These are phyloP conservation scores for Progne subis DNA, from an alignment of 2,113 vertebrate species.

Conservation along the genomic window DNA sequence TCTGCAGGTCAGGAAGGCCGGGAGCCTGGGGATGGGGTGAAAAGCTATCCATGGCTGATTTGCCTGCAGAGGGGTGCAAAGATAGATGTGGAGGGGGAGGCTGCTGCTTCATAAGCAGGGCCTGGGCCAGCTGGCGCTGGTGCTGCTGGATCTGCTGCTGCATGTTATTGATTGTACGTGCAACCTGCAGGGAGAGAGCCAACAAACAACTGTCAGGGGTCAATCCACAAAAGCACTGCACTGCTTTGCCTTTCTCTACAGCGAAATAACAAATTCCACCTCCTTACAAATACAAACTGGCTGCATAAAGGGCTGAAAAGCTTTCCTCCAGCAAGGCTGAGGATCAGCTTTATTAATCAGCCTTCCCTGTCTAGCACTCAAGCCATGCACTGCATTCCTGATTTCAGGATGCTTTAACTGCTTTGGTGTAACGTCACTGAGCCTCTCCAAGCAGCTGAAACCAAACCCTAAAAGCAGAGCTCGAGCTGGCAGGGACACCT, in stretches of 20 bases:
- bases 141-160: slow-evolving; percentile 99
- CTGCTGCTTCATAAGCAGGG: slow-evolving; percentile 96
- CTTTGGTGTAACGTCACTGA: not conserved
- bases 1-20: slow-evolving; percentile 95
- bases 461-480: not conserved
- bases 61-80: slow-evolving; percentile 90
- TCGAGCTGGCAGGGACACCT: slow-evolving; percentile 50
- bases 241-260: not conserved
- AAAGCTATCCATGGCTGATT: slow-evolving; percentile 92
- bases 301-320: not conserved
- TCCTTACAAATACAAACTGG: not conserved
- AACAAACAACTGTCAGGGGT: not conserved
- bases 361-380: not conserved
- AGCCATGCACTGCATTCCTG: not conserved
- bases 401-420: not conserved
- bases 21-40: slow-evolving; percentile 86
- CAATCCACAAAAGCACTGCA: not conserved
- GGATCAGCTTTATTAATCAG: not conserved
- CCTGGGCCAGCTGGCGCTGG: slow-evolving; percentile 99
- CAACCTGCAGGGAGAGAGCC: slow-evolving; percentile 80
- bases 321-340: not conserved
- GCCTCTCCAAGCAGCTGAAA: not conserved
- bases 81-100: slow-evolving; percentile 88
- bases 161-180: slow-evolving; percentile 99
- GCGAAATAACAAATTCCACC: not conserved